phyloP scores from a whole-genome alignment of 2,797 vertebrate species.

The Syngnathus acus region DNA sequence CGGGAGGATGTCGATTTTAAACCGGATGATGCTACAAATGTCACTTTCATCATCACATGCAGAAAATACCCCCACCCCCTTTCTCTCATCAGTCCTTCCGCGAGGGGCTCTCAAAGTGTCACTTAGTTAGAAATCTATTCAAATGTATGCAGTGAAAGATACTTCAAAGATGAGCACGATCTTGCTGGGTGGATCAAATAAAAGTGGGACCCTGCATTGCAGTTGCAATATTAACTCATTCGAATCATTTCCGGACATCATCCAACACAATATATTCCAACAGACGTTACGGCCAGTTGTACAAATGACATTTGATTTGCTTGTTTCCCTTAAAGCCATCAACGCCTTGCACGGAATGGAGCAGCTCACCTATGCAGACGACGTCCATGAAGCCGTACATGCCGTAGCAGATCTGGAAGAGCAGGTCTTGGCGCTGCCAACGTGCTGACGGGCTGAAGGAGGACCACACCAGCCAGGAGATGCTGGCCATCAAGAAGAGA shows the following conservation, averaged over 20 bases:
- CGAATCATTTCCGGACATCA: background rate
- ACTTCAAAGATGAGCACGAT: slow-evolving; percentile 6
- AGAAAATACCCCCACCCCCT: background rate
- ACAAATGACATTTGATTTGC: background rate
- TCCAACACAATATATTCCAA: background rate
- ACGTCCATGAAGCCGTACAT: slow-evolving; percentile 99
- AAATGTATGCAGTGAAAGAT: slow-evolving; percentile 1
- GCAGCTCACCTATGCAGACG: slow-evolving; percentile 90
- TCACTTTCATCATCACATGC: background rate
- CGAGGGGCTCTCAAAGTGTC: slow-evolving; percentile 1
- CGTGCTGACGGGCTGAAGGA: slow-evolving; percentile 96
- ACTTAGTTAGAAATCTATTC: background rate
- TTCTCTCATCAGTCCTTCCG: background rate
- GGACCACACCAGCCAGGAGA: slow-evolving; percentile 99
- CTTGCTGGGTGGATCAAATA: background rate
- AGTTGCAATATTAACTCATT: background rate
- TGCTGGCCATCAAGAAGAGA: slow-evolving; percentile 97
- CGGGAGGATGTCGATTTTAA: slow-evolving; percentile 1
- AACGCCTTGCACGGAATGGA: background rate
- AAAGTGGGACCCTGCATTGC: background rate
- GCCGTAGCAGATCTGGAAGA: slow-evolving; percentile 99
- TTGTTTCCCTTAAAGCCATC: background rate
- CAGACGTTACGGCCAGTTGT: background rate
- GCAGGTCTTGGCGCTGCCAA: slow-evolving; percentile 98
- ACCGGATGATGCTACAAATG: slow-evolving; percentile 1